These are phyloP conservation scores for Horisme vitalbata DNA, from an alignment of 2,888 invertebrate species.

Conservation along the genomic window DNA sequence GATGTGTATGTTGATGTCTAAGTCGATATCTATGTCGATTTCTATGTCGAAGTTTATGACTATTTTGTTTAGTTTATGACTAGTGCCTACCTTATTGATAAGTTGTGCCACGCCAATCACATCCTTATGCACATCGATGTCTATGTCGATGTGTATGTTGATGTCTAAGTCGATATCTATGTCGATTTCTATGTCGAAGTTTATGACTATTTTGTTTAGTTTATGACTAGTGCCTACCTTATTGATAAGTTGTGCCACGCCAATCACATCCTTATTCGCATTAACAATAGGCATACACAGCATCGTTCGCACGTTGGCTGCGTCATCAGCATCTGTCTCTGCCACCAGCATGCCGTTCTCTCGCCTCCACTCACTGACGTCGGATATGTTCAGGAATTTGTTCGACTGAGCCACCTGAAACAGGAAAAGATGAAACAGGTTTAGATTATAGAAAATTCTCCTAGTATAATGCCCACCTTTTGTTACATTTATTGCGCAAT, in stretches of 20 bases:
- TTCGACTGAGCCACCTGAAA: slow-evolving; percentile 92
- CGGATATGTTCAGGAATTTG: slow-evolving; percentile 94
- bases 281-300: slow-evolving; percentile 97
- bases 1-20: too few relatives aligned
- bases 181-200: too few relatives aligned
- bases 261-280: slow-evolving; percentile 93
- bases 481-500: too few relatives aligned
- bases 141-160: slow-evolving; percentile 97
- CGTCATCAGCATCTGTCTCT: slow-evolving; percentile 76
- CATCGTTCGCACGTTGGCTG: slow-evolving; percentile 89
- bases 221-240: slow-evolving; percentile 80
- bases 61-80: too few relatives aligned
- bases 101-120: slow-evolving; percentile 96
- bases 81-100: slow-evolving; percentile 89
- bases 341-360: slow-evolving; percentile 83
- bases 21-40: too few relatives aligned
- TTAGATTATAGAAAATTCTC: too few relatives aligned
- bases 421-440: background rate
- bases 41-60: too few relatives aligned
- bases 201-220: too few relatives aligned
- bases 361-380: slow-evolving; percentile 91
- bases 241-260: slow-evolving; percentile 95
- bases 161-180: too few relatives aligned
- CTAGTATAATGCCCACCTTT: too few relatives aligned
- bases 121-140: slow-evolving; percentile 93